phyloP scores from a whole-genome alignment of 2,888 invertebrate genomes.

The Lasiommata megera region DNA sequence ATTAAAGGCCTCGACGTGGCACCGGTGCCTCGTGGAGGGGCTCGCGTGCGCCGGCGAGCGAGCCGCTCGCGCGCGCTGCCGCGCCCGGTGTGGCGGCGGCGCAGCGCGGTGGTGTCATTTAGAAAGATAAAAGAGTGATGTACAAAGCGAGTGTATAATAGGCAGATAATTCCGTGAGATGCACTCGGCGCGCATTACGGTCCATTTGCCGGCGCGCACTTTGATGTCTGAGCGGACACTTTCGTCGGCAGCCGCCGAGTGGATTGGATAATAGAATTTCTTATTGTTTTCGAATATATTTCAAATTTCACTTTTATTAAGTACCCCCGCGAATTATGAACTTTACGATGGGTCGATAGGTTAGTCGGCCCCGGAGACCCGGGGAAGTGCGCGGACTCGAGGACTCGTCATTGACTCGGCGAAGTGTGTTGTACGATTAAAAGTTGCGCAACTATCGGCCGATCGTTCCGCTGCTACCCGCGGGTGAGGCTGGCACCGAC shows the following conservation, averaged over 20 bases:
- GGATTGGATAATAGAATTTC: conserved; percentile 31
- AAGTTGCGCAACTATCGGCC: neutral
- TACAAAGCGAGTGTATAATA: conserved; percentile 78
- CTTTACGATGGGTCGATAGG: neutral
- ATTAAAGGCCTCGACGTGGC: neutral
- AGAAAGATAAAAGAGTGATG: conserved; percentile 57
- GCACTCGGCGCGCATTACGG: conserved; percentile 60
- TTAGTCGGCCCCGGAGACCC: neutral
- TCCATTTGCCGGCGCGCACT: conserved; percentile 56
- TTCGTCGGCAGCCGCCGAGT: conserved; percentile 20
- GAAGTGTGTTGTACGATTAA: neutral
- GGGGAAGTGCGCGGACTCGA: neutral
- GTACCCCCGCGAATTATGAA: neutral
- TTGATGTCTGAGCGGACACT: conserved; percentile 35
- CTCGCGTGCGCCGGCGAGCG: neutral
- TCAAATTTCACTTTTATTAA: conserved; percentile 17
- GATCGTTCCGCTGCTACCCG: neutral
- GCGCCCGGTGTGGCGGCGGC: conserved; percentile 50
- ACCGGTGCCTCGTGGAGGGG: neutral
- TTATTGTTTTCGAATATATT: conserved; percentile 29
- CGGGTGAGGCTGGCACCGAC: neutral
- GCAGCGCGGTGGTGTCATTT: conserved; percentile 46
- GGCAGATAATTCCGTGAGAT: conserved; percentile 69
- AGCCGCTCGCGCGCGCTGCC: conserved; percentile 34
- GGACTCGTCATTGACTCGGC: neutral